Evolutionary conservation across 2,113 vertebrate genomes (phyloP).

Genomic region (Gorsachius goisagi): DNA sequence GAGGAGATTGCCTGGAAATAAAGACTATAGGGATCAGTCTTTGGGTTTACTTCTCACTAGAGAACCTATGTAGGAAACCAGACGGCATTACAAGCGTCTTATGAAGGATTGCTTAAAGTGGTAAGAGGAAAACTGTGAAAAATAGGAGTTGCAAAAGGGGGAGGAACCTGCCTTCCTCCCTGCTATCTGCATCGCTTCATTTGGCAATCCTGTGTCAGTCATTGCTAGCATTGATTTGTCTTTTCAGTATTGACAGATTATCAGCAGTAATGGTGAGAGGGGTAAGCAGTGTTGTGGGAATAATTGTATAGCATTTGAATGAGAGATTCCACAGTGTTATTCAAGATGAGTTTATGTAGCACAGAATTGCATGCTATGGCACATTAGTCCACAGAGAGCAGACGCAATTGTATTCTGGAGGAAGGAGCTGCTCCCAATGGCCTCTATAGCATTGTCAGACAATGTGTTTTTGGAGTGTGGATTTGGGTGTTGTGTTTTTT

Average conservation of each 20-base stretch:
- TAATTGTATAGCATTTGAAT: background rate
- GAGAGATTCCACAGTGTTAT: background rate
- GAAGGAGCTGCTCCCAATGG: background rate
- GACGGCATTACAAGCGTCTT: background rate
- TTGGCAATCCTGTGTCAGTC: background rate
- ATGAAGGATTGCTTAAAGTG: background rate
- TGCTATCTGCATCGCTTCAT: background rate
- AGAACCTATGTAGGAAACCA: background rate
- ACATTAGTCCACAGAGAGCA: conserved; percentile 1
- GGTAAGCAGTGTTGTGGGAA: background rate
- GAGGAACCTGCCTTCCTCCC: background rate
- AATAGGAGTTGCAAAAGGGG: background rate
- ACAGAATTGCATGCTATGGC: background rate
- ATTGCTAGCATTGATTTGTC: background rate
- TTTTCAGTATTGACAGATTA: background rate
- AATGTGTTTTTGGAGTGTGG: background rate
- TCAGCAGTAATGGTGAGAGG: background rate
- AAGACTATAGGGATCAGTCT: background rate
- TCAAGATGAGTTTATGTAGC: conserved; percentile 7
- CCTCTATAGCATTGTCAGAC: background rate
- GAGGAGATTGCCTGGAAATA: background rate
- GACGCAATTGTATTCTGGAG: background rate
- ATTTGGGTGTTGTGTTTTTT: background rate
- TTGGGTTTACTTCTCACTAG: background rate
- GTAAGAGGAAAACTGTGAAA: background rate